A percentile compares a stretch with the other conserved stretches of the same genome.
Conservation (phyloP, 2,113 vertebrate species). For the Mastomys coucha region DNA sequence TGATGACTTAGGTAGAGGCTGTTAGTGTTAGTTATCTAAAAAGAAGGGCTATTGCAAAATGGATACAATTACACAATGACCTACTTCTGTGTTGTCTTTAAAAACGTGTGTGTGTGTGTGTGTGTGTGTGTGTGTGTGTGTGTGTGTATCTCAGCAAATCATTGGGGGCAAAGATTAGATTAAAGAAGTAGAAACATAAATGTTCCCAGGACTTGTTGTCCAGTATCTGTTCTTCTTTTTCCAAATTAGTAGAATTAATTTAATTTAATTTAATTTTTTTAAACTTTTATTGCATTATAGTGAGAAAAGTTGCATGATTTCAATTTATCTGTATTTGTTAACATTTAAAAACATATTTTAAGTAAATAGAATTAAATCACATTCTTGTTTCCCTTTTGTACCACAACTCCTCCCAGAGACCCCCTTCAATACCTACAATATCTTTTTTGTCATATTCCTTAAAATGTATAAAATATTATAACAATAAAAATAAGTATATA, state of each 20-base stretch:
- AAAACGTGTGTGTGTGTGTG: background rate
- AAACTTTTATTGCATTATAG: no score
- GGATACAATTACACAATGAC: background rate
- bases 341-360: no score
- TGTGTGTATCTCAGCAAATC: background rate
- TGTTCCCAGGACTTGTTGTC: background rate
- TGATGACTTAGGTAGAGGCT: slow-evolving; percentile 27
- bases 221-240: background rate
- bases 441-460: no score
- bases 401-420: no score
- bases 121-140: background rate
- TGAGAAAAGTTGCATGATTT: no score
- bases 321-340: no score
- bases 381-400: no score
- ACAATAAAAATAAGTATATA: no score
- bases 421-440: no score
- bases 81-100: slow-evolving; percentile 5
- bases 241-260: background rate
- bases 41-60: background rate
- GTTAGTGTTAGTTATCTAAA: slow-evolving; percentile 3
- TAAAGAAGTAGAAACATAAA: background rate
- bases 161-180: background rate
- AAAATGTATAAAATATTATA: no score
- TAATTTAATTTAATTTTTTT: background rate
- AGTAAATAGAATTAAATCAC: no score